Evolutionary conservation across 2,113 vertebrate species (phyloP).

Genomic region (Dasyprocta punctata): DNA sequence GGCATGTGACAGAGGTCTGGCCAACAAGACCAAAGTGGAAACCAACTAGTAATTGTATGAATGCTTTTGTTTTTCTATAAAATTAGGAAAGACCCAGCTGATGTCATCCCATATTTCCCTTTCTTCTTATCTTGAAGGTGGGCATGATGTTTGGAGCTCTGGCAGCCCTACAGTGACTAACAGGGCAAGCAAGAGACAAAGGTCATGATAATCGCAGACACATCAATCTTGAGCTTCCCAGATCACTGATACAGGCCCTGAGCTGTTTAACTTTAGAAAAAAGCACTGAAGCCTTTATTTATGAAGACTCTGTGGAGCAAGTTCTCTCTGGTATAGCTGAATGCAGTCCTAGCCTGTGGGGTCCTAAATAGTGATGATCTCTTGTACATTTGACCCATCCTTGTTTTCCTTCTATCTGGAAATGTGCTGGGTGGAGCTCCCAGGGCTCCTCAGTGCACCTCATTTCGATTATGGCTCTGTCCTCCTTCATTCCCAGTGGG

Average conservation of each 20-base stretch:
- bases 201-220: neutral
- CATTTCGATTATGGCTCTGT: neutral
- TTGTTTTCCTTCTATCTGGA: neutral
- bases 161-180: neutral
- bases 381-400: neutral
- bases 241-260: neutral
- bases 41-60: neutral
- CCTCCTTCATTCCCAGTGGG: neutral
- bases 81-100: neutral
- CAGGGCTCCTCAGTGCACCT: neutral
- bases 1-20: neutral
- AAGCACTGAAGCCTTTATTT: neutral
- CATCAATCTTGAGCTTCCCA: neutral
- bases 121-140: neutral
- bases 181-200: neutral
- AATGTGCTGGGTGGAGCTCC: neutral
- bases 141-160: neutral
- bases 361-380: neutral
- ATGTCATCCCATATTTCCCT: neutral
- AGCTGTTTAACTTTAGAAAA: neutral
- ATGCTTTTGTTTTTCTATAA: neutral
- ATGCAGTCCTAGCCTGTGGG: too few species aligned
- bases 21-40: neutral
- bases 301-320: neutral
- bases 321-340: neutral